phyloP scores from a whole-genome alignment of 2,797 vertebrate species.

The Schizopygopsis pylzovi region DNA sequence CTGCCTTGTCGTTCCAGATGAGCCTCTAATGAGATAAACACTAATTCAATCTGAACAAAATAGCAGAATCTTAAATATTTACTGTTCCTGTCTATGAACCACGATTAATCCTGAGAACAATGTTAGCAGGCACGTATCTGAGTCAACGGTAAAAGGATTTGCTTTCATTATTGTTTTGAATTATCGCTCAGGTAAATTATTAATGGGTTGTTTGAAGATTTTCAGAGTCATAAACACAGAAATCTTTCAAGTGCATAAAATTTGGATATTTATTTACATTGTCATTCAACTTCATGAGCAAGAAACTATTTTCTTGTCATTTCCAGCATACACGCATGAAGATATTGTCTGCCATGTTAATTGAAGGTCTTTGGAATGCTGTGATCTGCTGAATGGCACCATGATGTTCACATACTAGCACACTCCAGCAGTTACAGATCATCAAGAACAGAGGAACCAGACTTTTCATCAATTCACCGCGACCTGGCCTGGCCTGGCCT shows the following conservation, averaged over 20 bases:
- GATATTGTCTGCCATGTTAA: constrained; percentile 16
- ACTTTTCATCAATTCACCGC: constrained; percentile 21
- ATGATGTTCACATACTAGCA: constrained; percentile 16
- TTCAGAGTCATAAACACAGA: background rate
- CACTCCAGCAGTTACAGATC: constrained; percentile 25
- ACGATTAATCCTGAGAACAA: constrained; percentile 62
- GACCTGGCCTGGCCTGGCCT: constrained; percentile 2
- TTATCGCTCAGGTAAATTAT: constrained; percentile 50
- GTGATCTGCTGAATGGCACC: constrained; percentile 11
- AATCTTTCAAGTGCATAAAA: background rate
- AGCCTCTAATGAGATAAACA: constrained; percentile 66
- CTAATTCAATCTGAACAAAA: constrained; percentile 64
- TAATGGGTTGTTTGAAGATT: background rate
- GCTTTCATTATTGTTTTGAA: constrained; percentile 52
- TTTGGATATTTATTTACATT: background rate
- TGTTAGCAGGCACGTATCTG: constrained; percentile 58
- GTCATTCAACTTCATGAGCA: background rate
- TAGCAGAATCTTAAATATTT: constrained; percentile 65
- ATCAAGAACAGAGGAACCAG: constrained; percentile 23
- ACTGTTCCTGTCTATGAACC: constrained; percentile 62
- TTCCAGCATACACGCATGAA: background rate
- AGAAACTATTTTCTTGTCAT: background rate
- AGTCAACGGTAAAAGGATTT: constrained; percentile 59
- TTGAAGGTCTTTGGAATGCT: background rate
- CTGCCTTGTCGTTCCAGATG: constrained; percentile 58